phyloP scores from a whole-genome alignment of 2,888 invertebrate species.

The Drosophila mulleri region DNA sequence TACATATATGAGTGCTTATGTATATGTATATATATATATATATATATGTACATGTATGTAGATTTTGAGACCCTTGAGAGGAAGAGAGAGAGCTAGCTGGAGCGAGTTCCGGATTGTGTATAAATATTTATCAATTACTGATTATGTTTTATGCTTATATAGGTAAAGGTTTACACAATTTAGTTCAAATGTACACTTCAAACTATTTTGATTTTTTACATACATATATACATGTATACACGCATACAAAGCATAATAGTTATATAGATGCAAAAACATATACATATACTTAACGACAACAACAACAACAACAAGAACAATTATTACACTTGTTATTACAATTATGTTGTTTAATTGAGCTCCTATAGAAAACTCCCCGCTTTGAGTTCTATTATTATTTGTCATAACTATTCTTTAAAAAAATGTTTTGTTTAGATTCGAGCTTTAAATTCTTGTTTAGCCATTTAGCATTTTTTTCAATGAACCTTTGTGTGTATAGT shows the following conservation, averaged over 20 bases:
- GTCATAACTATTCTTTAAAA: slow-evolving; percentile 14
- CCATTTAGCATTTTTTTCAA: slow-evolving; percentile 33
- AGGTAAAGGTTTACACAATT: slow-evolving; percentile 76
- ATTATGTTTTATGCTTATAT: slow-evolving; percentile 66
- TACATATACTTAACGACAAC: slow-evolving; percentile 26
- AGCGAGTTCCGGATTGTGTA: slow-evolving; percentile 58
- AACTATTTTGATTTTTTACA: slow-evolving; percentile 38
- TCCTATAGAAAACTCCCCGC: neutral
- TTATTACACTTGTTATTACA: slow-evolving; percentile 7
- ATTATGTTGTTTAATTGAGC: slow-evolving; percentile 30
- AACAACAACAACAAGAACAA: neutral
- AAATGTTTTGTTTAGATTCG: slow-evolving; percentile 24
- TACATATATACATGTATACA: slow-evolving; percentile 19
- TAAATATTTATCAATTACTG: slow-evolving; percentile 70
- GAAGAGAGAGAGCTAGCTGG: slow-evolving; percentile 14
- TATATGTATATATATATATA: slow-evolving; percentile 16
- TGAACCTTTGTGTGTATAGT: slow-evolving; percentile 53
- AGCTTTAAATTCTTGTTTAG: slow-evolving; percentile 52
- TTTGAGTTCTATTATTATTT: slow-evolving; percentile 31
- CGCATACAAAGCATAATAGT: slow-evolving; percentile 20
- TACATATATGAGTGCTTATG: slow-evolving; percentile 12
- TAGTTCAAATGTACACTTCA: slow-evolving; percentile 76
- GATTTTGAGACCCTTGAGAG: slow-evolving; percentile 23
- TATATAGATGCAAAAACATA: slow-evolving; percentile 29
- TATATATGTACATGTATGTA: slow-evolving; percentile 31